Conservation (phyloP, 2,797 vertebrate genomes). For the Nyctibius grandis region DNA sequence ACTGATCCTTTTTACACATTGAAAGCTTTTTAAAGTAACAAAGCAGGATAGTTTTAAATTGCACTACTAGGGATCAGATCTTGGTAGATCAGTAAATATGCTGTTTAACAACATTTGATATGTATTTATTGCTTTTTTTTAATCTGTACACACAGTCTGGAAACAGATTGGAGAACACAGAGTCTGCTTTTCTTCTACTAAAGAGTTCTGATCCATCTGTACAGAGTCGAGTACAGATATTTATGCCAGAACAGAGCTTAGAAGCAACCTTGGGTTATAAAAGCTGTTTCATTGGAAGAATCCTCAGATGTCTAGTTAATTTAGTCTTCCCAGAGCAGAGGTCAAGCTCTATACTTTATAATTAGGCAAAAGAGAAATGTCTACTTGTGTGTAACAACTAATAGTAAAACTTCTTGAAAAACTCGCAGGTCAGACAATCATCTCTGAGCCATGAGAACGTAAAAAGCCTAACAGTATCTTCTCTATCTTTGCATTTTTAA, state of each 20-base stretch:
- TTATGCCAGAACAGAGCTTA: neutral
- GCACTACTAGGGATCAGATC: neutral
- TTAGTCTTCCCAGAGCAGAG: neutral
- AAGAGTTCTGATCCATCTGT: neutral
- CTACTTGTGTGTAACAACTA: neutral
- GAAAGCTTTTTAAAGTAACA: neutral
- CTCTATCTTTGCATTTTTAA: neutral
- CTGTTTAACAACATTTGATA: neutral
- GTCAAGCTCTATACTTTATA: slow-evolving; percentile 14
- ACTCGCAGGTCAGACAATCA: neutral
- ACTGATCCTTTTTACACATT: neutral
- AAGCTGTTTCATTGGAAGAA: neutral
- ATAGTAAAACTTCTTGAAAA: neutral
- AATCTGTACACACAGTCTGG: neutral
- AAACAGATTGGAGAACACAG: neutral
- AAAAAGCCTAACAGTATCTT: neutral
- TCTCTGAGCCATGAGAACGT: neutral
- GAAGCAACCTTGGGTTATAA: neutral
- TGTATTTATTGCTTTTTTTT: neutral
- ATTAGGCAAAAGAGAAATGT: neutral
- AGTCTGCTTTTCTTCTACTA: neutral
- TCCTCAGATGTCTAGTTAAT: neutral
- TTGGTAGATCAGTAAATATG: neutral
- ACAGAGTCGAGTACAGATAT: neutral
- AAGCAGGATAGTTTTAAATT: neutral